Conservation (phyloP, 1,140 invertebrate genomes). For the Brachionus angularis region DNA sequence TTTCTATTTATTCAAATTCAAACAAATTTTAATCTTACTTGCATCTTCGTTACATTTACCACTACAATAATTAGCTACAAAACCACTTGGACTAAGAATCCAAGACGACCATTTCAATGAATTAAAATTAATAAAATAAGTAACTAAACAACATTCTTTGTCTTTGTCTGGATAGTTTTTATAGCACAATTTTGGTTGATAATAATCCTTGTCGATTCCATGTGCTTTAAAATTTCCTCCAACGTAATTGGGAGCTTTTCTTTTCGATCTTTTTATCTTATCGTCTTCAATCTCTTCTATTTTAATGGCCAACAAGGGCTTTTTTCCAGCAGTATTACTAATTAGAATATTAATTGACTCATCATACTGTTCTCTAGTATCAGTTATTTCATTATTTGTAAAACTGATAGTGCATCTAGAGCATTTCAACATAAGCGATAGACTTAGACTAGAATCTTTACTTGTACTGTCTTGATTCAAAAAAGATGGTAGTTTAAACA, state of each 20-base stretch:
- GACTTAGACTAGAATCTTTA: background rate
- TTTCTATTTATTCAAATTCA: background rate
- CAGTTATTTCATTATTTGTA: background rate
- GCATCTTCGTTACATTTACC: constrained; percentile 16
- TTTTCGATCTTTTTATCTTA: background rate
- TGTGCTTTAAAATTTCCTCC: background rate
- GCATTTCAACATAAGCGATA: background rate
- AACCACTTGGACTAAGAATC: constrained; percentile 9
- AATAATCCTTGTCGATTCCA: background rate
- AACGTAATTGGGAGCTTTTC: background rate
- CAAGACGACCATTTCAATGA: constrained; percentile 20
- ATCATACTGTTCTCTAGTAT: background rate
- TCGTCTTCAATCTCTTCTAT: background rate
- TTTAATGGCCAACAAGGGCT: constrained; percentile 18
- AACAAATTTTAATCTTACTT: background rate
- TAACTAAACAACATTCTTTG: constrained; percentile 6
- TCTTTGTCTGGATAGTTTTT: background rate
- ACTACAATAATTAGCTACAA: constrained; percentile 24
- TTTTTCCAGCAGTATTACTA: constrained; percentile 2
- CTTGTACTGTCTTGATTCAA: background rate
- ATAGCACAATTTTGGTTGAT: background rate
- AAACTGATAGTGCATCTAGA: constrained; percentile 1
- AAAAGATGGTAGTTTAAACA: background rate
- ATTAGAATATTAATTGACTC: constrained; percentile 1
- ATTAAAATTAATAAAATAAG: constrained; percentile 23